phyloP scores from a whole-genome alignment of 2,113 vertebrate genomes.

The Stegastes partitus region DNA sequence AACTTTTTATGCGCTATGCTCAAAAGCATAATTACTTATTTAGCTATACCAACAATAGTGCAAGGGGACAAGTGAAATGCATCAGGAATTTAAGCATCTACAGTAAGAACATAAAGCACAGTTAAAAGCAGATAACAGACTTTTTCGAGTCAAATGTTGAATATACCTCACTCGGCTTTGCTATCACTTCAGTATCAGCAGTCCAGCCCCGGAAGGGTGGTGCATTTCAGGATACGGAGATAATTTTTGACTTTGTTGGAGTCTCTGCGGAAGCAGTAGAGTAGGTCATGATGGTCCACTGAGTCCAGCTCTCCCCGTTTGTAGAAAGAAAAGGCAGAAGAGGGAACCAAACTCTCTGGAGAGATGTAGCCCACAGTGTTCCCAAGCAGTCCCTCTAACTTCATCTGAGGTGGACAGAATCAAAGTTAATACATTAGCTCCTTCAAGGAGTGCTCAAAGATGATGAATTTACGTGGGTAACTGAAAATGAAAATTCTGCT shows the following conservation, averaged over 20 bases:
- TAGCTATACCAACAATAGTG: neutral
- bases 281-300: conserved; percentile 81
- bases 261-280: conserved; percentile 85
- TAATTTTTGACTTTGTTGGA: conserved; percentile 85
- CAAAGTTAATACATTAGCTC: neutral
- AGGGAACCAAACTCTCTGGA: conserved; percentile 62
- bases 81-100: neutral
- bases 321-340: conserved; percentile 55
- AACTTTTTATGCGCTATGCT: conserved; percentile 9
- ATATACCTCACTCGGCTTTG: neutral
- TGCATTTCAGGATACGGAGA: conserved; percentile 83
- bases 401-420: conserved; percentile 78
- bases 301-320: conserved; percentile 66
- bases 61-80: neutral
- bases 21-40: neutral
- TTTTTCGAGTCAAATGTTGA: neutral
- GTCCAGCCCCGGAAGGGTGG: conserved; percentile 71
- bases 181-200: conserved; percentile 47
- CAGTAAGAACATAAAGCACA: neutral
- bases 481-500: neutral
- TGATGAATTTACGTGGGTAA: neutral
- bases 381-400: conserved; percentile 79
- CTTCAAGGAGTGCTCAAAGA: neutral
- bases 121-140: neutral
- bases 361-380: conserved; percentile 70